Base-by-base conservation (phyloP, 2,888 invertebrate genomes). In the Leucophenga montana region DNA sequence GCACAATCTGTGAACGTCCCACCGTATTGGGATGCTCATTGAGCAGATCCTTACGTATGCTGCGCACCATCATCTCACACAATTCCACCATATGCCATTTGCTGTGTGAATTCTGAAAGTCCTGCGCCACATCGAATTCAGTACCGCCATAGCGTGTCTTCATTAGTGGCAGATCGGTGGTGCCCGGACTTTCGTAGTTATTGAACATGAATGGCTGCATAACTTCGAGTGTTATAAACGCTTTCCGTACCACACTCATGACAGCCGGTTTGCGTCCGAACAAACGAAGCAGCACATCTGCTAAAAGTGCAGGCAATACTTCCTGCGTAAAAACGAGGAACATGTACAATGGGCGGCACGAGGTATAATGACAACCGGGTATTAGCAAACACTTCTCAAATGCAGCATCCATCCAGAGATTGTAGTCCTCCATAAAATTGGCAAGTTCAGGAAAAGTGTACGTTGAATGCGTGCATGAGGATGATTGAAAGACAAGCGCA, bases 151-250 rank as follows among this genome's bases (percentile, higher is more conserved):
- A 22, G 0, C 16, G 18, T 0, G 65, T 5, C 0, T 71, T 1
- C 13, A 85, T 9, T 4, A 71, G 57, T 0, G 78, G 3, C 0
- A 69, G 20, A 8, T 82, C 48, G 0, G 81, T 82, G 1, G 72
- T 4, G 1, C 86, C 86, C 1, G 78, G 64, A 70, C 83, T 78
- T 0, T 77, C 67, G 54, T 78, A 86, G 22, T 77, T 75, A 68
- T 83, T 85, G 65, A 80, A 78, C 67, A 83, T 64, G 6, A 87
- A 86, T 1, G 86, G 85, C 16, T 77, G 68, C 78, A 86, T 77
- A 0, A 81, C 83, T 48, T 79, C 77, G 8, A 82, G 66, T 0
- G 80, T 78, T 1, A 59, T 68, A 48, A 72, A 82, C 13, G 73
- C 20, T 66, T 75, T 81, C 0, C 86, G 76, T 14, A 80, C 78